Base-by-base conservation (phyloP, 2,797 vertebrate species). In the Thripadectes ignobilis region DNA sequence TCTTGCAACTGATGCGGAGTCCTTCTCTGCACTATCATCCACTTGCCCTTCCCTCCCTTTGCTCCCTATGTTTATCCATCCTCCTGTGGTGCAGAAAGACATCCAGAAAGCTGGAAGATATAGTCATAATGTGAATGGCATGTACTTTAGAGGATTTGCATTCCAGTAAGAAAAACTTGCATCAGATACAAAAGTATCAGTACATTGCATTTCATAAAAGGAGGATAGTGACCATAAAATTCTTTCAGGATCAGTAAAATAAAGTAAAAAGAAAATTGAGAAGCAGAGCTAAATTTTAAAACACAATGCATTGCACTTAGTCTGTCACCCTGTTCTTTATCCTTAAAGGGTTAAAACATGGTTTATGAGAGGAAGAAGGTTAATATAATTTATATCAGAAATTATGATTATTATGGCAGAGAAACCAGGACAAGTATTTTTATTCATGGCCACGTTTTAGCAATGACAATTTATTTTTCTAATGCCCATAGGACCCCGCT, bases 341-440 rank as follows among this genome's bases (percentile, higher is more conserved):
- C 41, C 43, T 23, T 49, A 51, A 80, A 72, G 54, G 38, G 52
- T 88, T 95, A 91, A 92, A 85, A 54, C 5, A 62, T 3, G 5
- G 63, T 49, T 79, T 65, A n/a, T 36, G 41, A 76, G 41, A 92
- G 41, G 19, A 82, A 66, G 48, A 78, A 66, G 24, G 36, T 88
- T 92, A 91, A 72, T 12, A 16, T 46, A 45, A 85, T 59, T 85
- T 77, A 27, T 75, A 58, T 51, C 67, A 88, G 43, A 85, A 85
- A 88, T 58, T 29, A 71, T 18, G 0, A 90, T 46, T 83, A 41
- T 61, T 62, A 67, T 36, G 43, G 24, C 51, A 72, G 57, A 85
- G 65, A 95, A 96, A 95, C 38, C 72, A 89, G 92, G 87, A 32
- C 91, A 93, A 79, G 49, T 87, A 92, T 94, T 96, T 97, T 91